Evolutionary conservation across 2,888 invertebrate species (phyloP).

Genomic region (Malthinus seriepunctatus): DNA sequence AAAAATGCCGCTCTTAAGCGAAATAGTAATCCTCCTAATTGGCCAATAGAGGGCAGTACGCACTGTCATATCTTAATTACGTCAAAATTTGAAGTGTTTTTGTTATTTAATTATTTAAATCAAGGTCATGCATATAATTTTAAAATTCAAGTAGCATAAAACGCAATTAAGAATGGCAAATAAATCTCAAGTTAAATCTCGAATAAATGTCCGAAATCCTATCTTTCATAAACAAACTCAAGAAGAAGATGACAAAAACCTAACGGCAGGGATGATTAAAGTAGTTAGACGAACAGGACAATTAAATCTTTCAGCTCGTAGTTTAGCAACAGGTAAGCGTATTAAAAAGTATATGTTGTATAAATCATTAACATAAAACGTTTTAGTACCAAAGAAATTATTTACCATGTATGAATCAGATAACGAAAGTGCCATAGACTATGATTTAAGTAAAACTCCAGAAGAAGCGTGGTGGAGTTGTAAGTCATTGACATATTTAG

Average conservation of each 20-base stretch:
- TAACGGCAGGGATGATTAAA: conserved; percentile 74
- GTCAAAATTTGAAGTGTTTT: not conserved
- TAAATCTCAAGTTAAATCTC: conserved; percentile 47
- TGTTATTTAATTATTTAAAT: not conserved
- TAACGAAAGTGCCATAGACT: conserved; percentile 61
- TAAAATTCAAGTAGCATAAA: not conserved
- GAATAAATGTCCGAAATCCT: conserved; percentile 54
- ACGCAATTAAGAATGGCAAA: conserved; percentile 42
- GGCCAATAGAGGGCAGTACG: too few species aligned
- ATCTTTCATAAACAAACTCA: conserved; percentile 75
- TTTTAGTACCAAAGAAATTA: conserved; percentile 71
- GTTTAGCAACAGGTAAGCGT: conserved; percentile 69
- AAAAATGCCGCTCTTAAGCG: too few species aligned
- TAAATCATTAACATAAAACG: conserved; percentile 23
- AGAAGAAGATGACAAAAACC: conserved; percentile 68
- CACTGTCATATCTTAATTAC: too few species aligned
- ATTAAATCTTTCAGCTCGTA: conserved; percentile 76
- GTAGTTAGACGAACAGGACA: conserved; percentile 80
- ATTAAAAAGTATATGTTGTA: not conserved
- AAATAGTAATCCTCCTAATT: too few species aligned
- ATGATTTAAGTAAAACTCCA: conserved; percentile 62
- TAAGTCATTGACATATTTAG: conserved; percentile 74
- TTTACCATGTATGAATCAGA: conserved; percentile 74
- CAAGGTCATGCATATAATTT: conserved; percentile 18
- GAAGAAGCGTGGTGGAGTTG: conserved; percentile 83